Base-by-base conservation (phyloP, 2,797 vertebrate genomes). In the Crypturellus tataupa region DNA sequence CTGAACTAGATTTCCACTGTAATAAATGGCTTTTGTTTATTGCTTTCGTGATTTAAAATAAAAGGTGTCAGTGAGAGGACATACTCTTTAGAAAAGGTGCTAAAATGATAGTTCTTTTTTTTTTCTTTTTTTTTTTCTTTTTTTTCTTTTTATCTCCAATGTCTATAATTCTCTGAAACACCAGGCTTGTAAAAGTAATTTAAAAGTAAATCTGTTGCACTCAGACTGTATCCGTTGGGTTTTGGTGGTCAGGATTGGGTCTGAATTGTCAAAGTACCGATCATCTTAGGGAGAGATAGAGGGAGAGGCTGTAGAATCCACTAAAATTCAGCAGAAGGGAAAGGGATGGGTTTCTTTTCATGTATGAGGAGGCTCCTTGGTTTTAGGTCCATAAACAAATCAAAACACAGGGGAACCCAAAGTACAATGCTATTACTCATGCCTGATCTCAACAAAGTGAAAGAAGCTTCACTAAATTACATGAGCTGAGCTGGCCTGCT, bases 31-130 rank as follows among this genome's bases (percentile, higher is more conserved):
- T 59, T 24, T 4, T 46, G 6, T 56, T 35, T 55, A 69, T 69
- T 69, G 12, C 8, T 62, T 47, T 23, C 68, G 9, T 47, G 31
- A 71, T 76, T 79, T 84, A 86, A 79, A 94, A 62, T 51, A 71
- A 59, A 27, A 88, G 1, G 4, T 24, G 11, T 29, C 16, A 53
- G 12, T 69, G 53, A 90, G 86, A 94, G 35, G 4, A 73, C 10
- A 67, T 58, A 51, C 1, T 27, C 86, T 93, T 79, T 85, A 24
- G 42, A 77, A 89, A 73, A 80, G 5, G 3, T 40, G 62, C 19
- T 46, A 73, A 71, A 80, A 35, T 0, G 2, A 6, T 14, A 16
- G 12, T 20, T n/a, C 3, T 55, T 4, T 13, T 8, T 12, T 18
- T 17, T 16, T 44, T 23, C 49, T 4, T 13, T 9, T 12, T 18